A percentile compares a stretch with the other conserved stretches of the same genome.
These are phyloP conservation scores for Helicoverpa zea DNA, from an alignment of 1,140 invertebrate genomes.

Conservation along the genomic window DNA sequence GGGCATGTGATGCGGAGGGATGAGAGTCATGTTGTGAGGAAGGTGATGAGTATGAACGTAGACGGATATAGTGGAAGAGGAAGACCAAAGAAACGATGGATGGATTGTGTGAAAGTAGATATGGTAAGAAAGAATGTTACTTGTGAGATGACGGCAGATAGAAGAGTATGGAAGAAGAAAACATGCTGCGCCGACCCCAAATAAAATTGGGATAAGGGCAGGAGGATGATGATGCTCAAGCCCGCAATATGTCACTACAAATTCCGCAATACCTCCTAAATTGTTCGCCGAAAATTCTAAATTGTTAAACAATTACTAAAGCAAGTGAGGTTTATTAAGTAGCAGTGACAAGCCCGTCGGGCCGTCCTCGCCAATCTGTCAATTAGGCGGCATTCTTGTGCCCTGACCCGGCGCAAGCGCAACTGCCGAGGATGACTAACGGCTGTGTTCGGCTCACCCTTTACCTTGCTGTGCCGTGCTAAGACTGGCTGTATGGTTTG, in stretches of 20 bases:
- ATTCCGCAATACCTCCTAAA: constrained; percentile 7
- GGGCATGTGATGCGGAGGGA: too few relatives aligned
- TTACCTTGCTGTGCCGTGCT: constrained; percentile 37
- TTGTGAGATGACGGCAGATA: too few relatives aligned
- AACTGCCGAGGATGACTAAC: constrained; percentile 69
- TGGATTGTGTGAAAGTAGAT: too few relatives aligned
- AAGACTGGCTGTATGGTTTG: constrained; percentile 11
- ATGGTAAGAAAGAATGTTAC: too few relatives aligned
- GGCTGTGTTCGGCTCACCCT: constrained; percentile 60
- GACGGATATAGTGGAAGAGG: too few relatives aligned
- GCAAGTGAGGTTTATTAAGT: constrained; percentile 27
- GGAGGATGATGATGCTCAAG: too few relatives aligned
- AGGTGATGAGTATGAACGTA: too few relatives aligned
- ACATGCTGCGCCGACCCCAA: too few relatives aligned
- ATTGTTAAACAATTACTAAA: constrained; percentile 34
- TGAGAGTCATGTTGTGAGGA: too few relatives aligned
- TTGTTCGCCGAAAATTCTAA: constrained; percentile 3
- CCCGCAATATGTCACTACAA: constrained; percentile 26
- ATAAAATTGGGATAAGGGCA: too few relatives aligned
- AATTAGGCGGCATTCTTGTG: constrained; percentile 74
- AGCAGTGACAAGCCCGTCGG: constrained; percentile 55
- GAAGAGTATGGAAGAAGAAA: too few relatives aligned
- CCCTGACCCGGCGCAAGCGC: constrained; percentile 65
- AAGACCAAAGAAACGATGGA: too few relatives aligned
- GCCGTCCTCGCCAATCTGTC: constrained; percentile 69